Base-by-base conservation (phyloP, 2,797 vertebrate genomes). In the Sebastolobus alascanus region DNA sequence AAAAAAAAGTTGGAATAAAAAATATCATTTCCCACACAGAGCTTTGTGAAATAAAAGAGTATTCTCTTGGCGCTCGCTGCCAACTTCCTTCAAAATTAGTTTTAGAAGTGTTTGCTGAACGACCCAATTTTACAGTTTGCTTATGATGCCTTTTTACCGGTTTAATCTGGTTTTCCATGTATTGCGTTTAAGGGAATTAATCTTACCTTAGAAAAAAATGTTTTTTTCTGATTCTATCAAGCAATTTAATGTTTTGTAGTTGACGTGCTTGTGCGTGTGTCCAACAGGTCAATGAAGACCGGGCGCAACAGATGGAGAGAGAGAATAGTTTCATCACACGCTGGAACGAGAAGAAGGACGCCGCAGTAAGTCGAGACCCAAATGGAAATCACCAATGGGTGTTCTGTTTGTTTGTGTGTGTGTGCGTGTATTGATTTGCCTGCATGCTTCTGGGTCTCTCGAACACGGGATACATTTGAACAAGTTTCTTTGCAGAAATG, bases 281-380 rank as follows among this genome's bases (percentile, higher is more conserved):
- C 72, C 72, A 74, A 94, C 95, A 99, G 98, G 96, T 99, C 94
- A 97, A 96, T 82, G 96, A 98, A 94, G 97, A 97, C 50, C 98
- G 98, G 92, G 95, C 98, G 90, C 97, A 96, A 93, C 97, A 99
- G 96, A 99, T 99, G 97, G 97, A 98, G 92, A 97, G 91, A 92
- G 98, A 99, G 90, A 99, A 99, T 91, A 96, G 96, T 87, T 99
- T 98, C 94, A 99, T 99, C 94, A 97, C 96, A 40, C 96, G 95
- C 86, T 99, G 98, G 98, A 99, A 98, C 86, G 97, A 99, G 84
- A 97, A 98, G 97, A 99, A 98, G 93, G 97, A 99, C 93, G 95
- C 97, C 87, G 96, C 97, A 76, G 98, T 99, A 95, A 96, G 96
- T 95, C 79, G 55, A 79, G 84, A 73, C 76, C 83, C 76, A 60